Percentiles rank a stretch among this genome's conserved stretches.
These are phyloP conservation scores for Platerodrilus igneus DNA, from an alignment of 2,888 invertebrate genomes.

Conservation along the genomic window DNA sequence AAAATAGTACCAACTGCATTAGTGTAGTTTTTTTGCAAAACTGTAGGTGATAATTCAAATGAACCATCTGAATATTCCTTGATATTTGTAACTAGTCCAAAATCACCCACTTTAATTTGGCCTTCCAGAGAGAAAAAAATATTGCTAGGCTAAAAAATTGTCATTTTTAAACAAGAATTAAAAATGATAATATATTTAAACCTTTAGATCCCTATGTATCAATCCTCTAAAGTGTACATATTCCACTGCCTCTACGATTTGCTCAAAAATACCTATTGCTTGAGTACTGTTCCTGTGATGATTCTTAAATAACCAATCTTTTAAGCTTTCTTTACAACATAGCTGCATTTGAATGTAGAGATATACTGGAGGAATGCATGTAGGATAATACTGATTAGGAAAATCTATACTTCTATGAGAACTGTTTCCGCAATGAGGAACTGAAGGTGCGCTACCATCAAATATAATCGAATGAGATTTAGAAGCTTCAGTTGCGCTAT, in stretches of 20 bases:
- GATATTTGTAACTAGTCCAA: slow-evolving; percentile 93
- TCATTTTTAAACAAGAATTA: slow-evolving; percentile 2
- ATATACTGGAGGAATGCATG: slow-evolving; percentile 61
- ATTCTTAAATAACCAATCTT: slow-evolving; percentile 80
- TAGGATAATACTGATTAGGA: no score
- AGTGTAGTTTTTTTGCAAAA: slow-evolving; percentile 14
- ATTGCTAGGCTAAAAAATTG: slow-evolving; percentile 67
- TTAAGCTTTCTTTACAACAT: slow-evolving; percentile 81
- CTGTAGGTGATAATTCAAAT: slow-evolving; percentile 27
- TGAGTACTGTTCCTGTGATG: slow-evolving; percentile 49
- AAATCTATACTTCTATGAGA: not conserved
- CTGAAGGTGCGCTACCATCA: no score
- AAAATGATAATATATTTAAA: slow-evolving; percentile 42
- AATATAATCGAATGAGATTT: no score
- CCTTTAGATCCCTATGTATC: slow-evolving; percentile 95
- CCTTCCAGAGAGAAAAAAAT: slow-evolving; percentile 91
- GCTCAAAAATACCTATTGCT: slow-evolving; percentile 71
- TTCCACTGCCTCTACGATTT: slow-evolving; percentile 91
- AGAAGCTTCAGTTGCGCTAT: slow-evolving; percentile 6
- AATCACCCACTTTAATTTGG: slow-evolving; percentile 93
- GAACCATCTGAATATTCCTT: slow-evolving; percentile 51
- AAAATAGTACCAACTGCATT: slow-evolving; percentile 17
- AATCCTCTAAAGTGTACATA: slow-evolving; percentile 90
- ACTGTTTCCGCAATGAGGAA: not conserved
- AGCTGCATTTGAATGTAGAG: slow-evolving; percentile 98